Conservation (phyloP, 2,113 vertebrate species). For the Hipposideros armiger region DNA sequence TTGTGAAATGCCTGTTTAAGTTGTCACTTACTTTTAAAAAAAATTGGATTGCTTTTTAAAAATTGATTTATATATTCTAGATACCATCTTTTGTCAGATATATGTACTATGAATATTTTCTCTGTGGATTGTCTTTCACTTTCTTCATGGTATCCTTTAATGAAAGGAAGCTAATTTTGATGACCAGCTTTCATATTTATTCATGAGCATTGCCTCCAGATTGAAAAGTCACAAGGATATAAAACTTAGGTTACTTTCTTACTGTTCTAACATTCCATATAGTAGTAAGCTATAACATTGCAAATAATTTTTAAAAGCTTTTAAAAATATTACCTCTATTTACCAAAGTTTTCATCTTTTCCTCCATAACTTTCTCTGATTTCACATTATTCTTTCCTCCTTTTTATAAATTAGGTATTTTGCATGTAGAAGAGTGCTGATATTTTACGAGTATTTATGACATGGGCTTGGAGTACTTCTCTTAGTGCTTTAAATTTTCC, state of each 20-base stretch:
- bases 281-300: not conserved
- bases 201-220: not conserved
- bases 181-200: not conserved
- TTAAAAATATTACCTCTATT: not conserved
- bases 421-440: not conserved
- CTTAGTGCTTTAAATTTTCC: not conserved
- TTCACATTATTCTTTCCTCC: not conserved
- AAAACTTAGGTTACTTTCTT: not conserved
- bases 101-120: not conserved
- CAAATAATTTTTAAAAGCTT: not conserved
- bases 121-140: not conserved
- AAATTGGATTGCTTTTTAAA: not conserved
- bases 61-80: slow-evolving; percentile 1
- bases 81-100: not conserved
- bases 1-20: not conserved
- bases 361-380: not conserved
- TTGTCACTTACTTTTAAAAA: not conserved
- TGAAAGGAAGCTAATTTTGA: not conserved
- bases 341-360: not conserved
- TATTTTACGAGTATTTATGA: slow-evolving; percentile 6
- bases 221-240: not conserved
- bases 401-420: not conserved
- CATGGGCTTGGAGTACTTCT: not conserved
- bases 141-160: not conserved
- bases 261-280: not conserved